These are phyloP conservation scores for Apamea anceps DNA, from an alignment of 2,888 invertebrate genomes.

Conservation along the genomic window DNA sequence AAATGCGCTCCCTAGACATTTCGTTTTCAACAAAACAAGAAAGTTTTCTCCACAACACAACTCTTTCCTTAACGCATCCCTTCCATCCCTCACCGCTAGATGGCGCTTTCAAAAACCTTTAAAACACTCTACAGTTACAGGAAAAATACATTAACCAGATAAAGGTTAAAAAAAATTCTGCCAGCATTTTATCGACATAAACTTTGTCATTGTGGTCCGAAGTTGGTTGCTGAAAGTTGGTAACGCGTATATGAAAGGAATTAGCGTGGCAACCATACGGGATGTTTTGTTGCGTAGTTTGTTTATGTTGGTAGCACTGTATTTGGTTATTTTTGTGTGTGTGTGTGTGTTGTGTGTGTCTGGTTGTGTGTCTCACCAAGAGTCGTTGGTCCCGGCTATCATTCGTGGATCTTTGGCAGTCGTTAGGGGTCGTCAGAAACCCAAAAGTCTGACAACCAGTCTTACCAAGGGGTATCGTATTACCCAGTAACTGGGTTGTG, in stretches of 20 bases:
- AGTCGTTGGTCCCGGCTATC: too few species aligned
- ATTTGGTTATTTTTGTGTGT: constrained; percentile 9
- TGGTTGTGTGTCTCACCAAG: too few species aligned
- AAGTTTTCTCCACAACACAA: background rate
- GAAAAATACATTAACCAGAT: constrained; percentile 54
- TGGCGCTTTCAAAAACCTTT: constrained; percentile 37
- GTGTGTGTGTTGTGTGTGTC: background rate
- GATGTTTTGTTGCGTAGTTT: constrained; percentile 29
- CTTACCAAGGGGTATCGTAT: too few species aligned
- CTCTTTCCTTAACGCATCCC: constrained; percentile 1
- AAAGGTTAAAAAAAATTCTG: constrained; percentile 46
- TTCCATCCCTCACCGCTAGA: constrained; percentile 17
- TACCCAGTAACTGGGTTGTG: too few species aligned
- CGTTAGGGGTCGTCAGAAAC: too few species aligned
- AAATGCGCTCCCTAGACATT: background rate
- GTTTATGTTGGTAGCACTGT: constrained; percentile 12
- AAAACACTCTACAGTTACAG: constrained; percentile 44
- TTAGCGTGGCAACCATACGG: constrained; percentile 41
- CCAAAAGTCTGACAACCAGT: too few species aligned
- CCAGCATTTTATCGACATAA: constrained; percentile 50
- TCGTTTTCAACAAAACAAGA: background rate
- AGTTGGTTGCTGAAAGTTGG: constrained; percentile 47
- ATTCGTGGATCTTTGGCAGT: too few species aligned
- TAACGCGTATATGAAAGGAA: constrained; percentile 53
- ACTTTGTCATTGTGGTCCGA: constrained; percentile 47